Evolutionary conservation across 92 coral and sea anemone genomes (phyloP).

Genomic region (Paragorgia papillata): DNA sequence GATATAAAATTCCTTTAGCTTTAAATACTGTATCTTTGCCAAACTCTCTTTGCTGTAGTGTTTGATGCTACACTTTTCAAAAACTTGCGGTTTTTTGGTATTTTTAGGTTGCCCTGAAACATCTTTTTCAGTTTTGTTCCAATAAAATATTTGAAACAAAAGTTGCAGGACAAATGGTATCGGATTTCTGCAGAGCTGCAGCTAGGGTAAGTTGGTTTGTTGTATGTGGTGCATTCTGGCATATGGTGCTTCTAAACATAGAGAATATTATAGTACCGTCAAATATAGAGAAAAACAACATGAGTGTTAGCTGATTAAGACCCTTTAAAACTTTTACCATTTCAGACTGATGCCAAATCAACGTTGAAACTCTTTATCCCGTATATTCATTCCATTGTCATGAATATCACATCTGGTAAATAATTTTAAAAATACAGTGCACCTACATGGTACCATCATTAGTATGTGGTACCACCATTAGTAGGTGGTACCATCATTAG

Average conservation of each 20-base stretch:
- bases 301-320: too few species aligned
- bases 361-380: constrained; percentile 87
- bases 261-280: too few species aligned
- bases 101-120: constrained; percentile 78
- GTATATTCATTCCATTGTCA: constrained; percentile 82
- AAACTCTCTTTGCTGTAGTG: too few species aligned
- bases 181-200: constrained; percentile 98
- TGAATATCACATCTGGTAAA: constrained; percentile 83
- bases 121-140: constrained; percentile 87
- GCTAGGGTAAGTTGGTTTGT: constrained; percentile 68
- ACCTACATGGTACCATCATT: too few species aligned
- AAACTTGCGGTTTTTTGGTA: too few species aligned
- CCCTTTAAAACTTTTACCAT: background rate
- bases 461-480: too few species aligned
- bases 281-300: too few species aligned
- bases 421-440: too few species aligned
- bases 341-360: constrained; percentile 76
- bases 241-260: background rate
- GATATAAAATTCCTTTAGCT: too few species aligned
- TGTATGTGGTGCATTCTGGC: background rate
- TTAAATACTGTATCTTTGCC: too few species aligned
- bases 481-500: too few species aligned
- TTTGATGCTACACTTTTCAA: too few species aligned
- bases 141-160: constrained; percentile 93
- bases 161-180: constrained; percentile 97